Evolutionary conservation across 1,140 invertebrate species (phyloP), one percentile per base, ranked within the genome.

Genomic region (Meloidogyne chitwoodi): DNA sequence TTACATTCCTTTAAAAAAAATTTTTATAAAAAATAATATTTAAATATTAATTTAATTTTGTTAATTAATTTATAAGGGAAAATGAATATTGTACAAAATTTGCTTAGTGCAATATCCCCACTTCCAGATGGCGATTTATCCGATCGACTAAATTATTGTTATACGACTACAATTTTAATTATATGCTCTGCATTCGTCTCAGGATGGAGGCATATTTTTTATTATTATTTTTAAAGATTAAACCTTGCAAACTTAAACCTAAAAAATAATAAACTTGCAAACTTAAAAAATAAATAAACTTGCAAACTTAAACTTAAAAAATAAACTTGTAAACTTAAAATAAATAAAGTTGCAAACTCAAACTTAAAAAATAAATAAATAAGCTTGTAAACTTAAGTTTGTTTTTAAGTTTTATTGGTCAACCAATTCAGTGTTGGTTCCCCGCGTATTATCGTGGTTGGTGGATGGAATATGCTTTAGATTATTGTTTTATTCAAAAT

Each of bases 401-500:
- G 10, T 26, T 27, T 44, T 77, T n/a, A 29, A 66, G 82, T 78
- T 78, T 72, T 62, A 79, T 87, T 24, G 85, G 85, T 8, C 79
- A 82, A 41, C 85, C 85, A 12, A 86, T 86, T 38, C 83, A 87
- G 66, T 86, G 85, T 63, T 86, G 85, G 85, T 86, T 86, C 38
- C 85, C 85, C 22, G 86, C 85, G 16, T 87, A 87, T 69, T 86
- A 87, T 70, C 72, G 83, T 68, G 85, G 84, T 16, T 86, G 85
- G 85, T 86, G 85, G 85, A 83, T 80, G 73, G 85, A 86, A 75
- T 86, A 86, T 68, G 84, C 85, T 48, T 68, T 86, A 70, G 85
- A 86, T 75, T 86, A 87, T 76, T 87, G 85, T 70, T 86, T 83
- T 70, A 85, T 86, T 19, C 86, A 87, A 74, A 86, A 86, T 71